Base-by-base conservation (phyloP, 2,888 invertebrate species). In the Cryptocephalus moraei region DNA sequence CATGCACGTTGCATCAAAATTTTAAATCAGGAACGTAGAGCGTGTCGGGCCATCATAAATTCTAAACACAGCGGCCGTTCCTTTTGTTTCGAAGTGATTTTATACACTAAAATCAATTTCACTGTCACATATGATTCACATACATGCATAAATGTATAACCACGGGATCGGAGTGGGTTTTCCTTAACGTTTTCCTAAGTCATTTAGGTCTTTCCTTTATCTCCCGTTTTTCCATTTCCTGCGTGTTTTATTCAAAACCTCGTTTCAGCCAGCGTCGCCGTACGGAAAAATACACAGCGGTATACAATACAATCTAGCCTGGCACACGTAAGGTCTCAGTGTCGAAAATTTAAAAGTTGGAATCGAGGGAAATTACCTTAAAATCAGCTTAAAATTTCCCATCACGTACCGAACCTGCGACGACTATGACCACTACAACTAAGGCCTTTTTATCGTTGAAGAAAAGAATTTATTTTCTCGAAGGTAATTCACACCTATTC, bases 121-220 rank as follows among this genome's bases (percentile, higher is more conserved):
- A 49, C 54, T 56, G 56, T 56, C 61, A 58, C 59, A 61, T 59
- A 59, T 58, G 60, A 60, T 59, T 57, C 59, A 58, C 52, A 49
- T 54, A 56, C 61, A 63, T 65, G 57, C 63, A 65, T 65, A 62
- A 59, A 63, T 65, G 62, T 58, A 63, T 64, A 48, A 48, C 52
- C 45, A 34, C 43, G 41, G 48, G 41, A 44, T 41, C 46, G 36
- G 48, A 41, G 39, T 41, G 40, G 13, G 32, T 33, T 44, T 32
- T 45, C 49, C 50, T 22, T 36, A 36, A 36, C 36, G 36, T 36
- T 36, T 36, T 36, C 36, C 36, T 36, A 36, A 36, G 36, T 36
- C 36, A 36, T n/a, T 36, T 36, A 36, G 12, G 36, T 36, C 36
- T 2, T 36, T 36, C 22, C 36, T 36, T 36, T 36, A 36, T 36